phyloP scores from a whole-genome alignment of 1,140 invertebrate species.

The Dinothrombium tinctorium region DNA sequence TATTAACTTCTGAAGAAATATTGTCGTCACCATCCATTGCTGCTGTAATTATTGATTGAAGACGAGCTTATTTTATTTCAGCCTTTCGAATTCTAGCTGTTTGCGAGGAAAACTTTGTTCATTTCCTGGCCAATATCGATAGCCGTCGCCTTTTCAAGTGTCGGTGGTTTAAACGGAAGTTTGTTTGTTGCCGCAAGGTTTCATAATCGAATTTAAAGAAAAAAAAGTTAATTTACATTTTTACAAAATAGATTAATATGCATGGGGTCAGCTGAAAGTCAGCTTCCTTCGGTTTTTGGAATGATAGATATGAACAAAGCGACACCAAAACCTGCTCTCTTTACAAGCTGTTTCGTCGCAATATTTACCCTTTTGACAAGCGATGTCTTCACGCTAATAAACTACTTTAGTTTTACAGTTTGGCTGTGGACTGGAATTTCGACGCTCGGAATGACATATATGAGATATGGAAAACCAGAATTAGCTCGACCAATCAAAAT shows the following conservation, averaged over 20 bases:
- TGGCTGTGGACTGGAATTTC: slow-evolving; percentile 67
- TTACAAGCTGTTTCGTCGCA: slow-evolving; percentile 43
- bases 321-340: slow-evolving; percentile 65
- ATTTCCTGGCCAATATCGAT: too few relatives aligned
- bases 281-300: slow-evolving; percentile 61
- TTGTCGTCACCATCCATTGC: too few relatives aligned
- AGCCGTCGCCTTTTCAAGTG: slow-evolving; percentile 56
- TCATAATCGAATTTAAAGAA: neutral
- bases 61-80: too few relatives aligned
- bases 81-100: too few relatives aligned
- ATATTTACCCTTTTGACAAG: slow-evolving; percentile 28
- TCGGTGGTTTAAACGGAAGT: slow-evolving; percentile 61
- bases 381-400: slow-evolving; percentile 68
- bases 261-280: slow-evolving; percentile 41
- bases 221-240: neutral
- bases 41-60: too few relatives aligned
- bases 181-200: slow-evolving; percentile 32
- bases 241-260: neutral
- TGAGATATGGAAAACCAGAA: slow-evolving; percentile 53
- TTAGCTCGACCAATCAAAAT: slow-evolving; percentile 66
- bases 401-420: slow-evolving; percentile 80
- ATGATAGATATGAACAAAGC: slow-evolving; percentile 59
- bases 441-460: slow-evolving; percentile 58
- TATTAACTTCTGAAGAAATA: too few relatives aligned
- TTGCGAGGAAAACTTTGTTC: too few relatives aligned